Conservation (phyloP, 1,140 invertebrate genomes). For the Drosophila malerkotliana region DNA sequence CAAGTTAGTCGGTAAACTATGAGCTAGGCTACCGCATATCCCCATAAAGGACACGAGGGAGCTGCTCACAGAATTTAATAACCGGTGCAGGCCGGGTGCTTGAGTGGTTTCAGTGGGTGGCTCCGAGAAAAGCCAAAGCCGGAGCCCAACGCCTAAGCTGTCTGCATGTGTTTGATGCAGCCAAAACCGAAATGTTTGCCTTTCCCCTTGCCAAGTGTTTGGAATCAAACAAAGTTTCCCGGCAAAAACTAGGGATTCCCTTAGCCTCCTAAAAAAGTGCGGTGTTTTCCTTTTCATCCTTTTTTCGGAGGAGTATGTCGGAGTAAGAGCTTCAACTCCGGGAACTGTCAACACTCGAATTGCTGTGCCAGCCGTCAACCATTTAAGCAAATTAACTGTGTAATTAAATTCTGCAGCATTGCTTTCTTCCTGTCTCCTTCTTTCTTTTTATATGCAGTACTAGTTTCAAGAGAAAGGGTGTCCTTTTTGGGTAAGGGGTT, state of each 20-base stretch:
- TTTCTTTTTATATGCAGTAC: constrained; percentile 9
- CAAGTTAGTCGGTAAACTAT: constrained; percentile 60
- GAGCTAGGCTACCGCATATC: constrained; percentile 33
- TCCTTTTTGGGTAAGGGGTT: neutral
- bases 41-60: constrained; percentile 7
- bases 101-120: neutral
- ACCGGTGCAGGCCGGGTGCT: constrained; percentile 35
- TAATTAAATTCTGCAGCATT: constrained; percentile 41
- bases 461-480: too few relatives aligned
- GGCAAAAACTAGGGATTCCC: constrained; percentile 33
- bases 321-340: neutral
- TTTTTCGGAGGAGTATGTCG: neutral
- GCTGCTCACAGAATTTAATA: constrained; percentile 46
- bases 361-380: constrained; percentile 32
- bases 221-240: constrained; percentile 50
- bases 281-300: neutral
- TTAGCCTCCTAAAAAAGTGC: neutral
- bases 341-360: constrained; percentile 47
- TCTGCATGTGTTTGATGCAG: constrained; percentile 69
- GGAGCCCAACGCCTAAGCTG: constrained; percentile 53
- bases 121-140: constrained; percentile 12
- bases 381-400: constrained; percentile 71
- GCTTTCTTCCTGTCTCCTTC: constrained; percentile 6
- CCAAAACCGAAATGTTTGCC: constrained; percentile 54
- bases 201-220: constrained; percentile 12